Conservation (phyloP, 30 jellyfish, hydroid and myxozoan species). For the Sanderia malayensis region DNA sequence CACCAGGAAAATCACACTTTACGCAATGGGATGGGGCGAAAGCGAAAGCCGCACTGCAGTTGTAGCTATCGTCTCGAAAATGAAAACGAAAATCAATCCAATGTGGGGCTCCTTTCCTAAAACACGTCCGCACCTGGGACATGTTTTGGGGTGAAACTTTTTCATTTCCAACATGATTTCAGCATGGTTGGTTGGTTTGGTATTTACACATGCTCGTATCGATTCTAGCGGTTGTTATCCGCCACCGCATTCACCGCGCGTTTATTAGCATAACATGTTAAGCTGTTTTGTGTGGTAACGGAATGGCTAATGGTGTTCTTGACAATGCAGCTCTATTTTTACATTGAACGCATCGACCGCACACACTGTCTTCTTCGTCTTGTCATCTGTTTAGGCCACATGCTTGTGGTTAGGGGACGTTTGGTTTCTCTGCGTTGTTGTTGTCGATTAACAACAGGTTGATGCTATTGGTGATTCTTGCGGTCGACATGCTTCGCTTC, state of each 20-base stretch:
- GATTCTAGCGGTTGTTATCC: neutral
- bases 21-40: no score
- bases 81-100: no score
- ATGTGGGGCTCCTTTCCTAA: no score
- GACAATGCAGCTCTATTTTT: neutral
- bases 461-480: neutral
- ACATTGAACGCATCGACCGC: neutral
- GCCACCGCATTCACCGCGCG: conserved; percentile 10
- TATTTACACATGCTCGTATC: neutral
- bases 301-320: neutral
- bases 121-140: no score
- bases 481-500: neutral
- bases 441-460: neutral
- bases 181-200: no score
- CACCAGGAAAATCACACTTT: no score
- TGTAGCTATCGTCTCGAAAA: no score
- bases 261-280: neutral
- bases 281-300: conserved; percentile 4
- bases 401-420: neutral
- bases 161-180: no score
- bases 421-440: conserved; percentile 4
- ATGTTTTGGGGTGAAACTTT: no score
- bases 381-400: conserved; percentile 1
- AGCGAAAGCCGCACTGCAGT: no score
- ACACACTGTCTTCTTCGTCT: no score